Evolutionary conservation across 1,140 invertebrate genomes (phyloP).

Genomic region (Lepidurus couesii): DNA sequence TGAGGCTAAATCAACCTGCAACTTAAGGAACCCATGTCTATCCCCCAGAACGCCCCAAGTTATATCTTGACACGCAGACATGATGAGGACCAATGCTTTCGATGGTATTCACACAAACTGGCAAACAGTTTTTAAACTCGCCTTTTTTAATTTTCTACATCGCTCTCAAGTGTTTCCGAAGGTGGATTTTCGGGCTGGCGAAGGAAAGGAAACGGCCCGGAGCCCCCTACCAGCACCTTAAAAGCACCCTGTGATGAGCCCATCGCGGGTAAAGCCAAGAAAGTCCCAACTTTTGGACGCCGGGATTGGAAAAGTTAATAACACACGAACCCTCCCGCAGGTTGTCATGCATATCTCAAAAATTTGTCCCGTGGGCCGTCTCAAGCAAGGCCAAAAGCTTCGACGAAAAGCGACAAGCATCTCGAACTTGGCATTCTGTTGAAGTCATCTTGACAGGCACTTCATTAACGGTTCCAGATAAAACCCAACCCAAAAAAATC

Average conservation of each 20-base stretch:
- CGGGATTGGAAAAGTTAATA: neutral
- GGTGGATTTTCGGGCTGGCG: neutral
- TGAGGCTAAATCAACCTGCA: too few species aligned
- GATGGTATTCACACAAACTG: too few species aligned
- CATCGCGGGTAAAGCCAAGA: neutral
- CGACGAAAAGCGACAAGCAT: neutral
- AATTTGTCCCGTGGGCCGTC: constrained; percentile 5
- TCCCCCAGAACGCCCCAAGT: too few species aligned
- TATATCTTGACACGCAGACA: too few species aligned
- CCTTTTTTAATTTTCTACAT: too few species aligned
- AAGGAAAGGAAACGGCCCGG: neutral
- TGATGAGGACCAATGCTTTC: too few species aligned
- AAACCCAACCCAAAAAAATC: too few species aligned
- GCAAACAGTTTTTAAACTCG: too few species aligned
- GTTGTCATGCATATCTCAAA: neutral
- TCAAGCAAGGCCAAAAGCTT: neutral
- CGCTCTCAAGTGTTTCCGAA: too few species aligned
- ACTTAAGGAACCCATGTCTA: too few species aligned
- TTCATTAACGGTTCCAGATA: neutral
- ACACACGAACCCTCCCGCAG: neutral
- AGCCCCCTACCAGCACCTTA: neutral
- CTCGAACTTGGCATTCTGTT: neutral
- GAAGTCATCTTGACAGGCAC: constrained; percentile 8
- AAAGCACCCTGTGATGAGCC: constrained; percentile 2
- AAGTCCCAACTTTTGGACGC: neutral